Evolutionary conservation across 1,140 invertebrate species (phyloP), one percentile per base, ranked within the genome.

Genomic region (Araneus ventricosus): DNA sequence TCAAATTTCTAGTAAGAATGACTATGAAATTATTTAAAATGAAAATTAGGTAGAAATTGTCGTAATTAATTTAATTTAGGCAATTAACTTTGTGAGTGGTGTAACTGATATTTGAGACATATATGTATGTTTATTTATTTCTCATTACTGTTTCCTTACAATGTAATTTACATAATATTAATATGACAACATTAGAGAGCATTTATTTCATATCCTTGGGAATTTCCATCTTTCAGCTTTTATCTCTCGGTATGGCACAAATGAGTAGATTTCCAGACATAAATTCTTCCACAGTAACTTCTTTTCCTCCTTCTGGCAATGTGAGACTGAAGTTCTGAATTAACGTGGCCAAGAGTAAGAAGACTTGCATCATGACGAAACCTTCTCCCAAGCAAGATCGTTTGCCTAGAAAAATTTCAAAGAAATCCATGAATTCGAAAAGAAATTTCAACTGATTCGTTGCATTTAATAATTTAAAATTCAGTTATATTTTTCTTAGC

Each of bases 311-410:
- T 1, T 87, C 37, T 24, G 45, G 85, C 14, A 67, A 67, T 7
- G 1, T 39, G 0, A 88, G 34, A 5, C 45, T 22, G n/a, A 88
- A 88, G 10, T 88, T 88, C 34, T 88, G 30, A 7, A 88, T 17
- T 14, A 88, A 8, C 8, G 87, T 41, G 5, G 61, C 30, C 5
- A 88, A 7, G 7, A 88, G 70, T 8, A 88, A 52, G 45, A 88
- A 88, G 24, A 88, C 87, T 88, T 88, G 87, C 7, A 41, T 41
- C 87, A 88, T 88, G 4, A 27, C 24, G 34, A 27, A 88, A 61
- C 87, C 87, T 88, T 88, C 87, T 67, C 87, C 87, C 20, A 88
- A 20, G 30, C 87, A 88, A n/a, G 87, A 17, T 70, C 87, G 34
- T 45, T 45, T 88, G 8, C 87, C 87, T 88, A 24, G 30, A 61